phyloP scores from a whole-genome alignment of 2,113 vertebrate species.

The Pogonocichla stellata region DNA sequence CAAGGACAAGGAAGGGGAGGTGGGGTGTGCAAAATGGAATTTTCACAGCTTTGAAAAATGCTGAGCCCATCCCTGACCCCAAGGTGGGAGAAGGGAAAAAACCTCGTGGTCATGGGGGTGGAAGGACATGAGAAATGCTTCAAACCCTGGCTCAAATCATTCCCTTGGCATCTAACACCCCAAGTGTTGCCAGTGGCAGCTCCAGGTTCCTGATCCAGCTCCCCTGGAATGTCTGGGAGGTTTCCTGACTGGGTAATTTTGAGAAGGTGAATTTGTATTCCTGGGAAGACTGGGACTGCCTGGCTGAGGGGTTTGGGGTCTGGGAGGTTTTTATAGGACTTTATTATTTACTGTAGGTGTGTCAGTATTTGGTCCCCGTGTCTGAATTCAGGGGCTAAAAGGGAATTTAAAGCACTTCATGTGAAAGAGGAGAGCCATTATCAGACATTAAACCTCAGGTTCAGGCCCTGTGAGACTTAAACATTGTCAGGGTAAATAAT shows the following conservation, averaged over 20 bases:
- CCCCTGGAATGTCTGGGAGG: not conserved
- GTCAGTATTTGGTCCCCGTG: not conserved
- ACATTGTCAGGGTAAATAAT: not conserved
- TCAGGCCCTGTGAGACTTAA: not conserved
- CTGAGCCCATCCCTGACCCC: not conserved
- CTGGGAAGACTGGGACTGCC: not conserved
- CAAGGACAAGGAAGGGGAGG: not conserved
- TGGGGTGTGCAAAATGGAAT: not conserved
- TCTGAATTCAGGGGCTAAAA: not conserved
- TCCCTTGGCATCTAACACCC: not conserved
- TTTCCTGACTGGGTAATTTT: not conserved
- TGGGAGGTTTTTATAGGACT: not conserved
- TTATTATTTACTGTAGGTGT: not conserved
- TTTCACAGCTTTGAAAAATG: not conserved
- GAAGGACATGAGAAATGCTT: not conserved
- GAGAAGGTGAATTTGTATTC: not conserved
- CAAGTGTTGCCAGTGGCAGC: not conserved
- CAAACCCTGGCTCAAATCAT: not conserved
- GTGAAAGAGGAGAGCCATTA: not conserved
- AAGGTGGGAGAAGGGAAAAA: not conserved
- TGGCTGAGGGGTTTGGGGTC: too few species aligned
- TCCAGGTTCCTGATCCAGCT: not conserved
- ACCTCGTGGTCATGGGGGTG: not conserved
- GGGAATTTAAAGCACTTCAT: not conserved
- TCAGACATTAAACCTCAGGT: not conserved